Percentiles rank a stretch among this genome's conserved stretches.
Evolutionary conservation across 2,113 vertebrate genomes (phyloP).

Genomic region (Eleginops maclovinus): DNA sequence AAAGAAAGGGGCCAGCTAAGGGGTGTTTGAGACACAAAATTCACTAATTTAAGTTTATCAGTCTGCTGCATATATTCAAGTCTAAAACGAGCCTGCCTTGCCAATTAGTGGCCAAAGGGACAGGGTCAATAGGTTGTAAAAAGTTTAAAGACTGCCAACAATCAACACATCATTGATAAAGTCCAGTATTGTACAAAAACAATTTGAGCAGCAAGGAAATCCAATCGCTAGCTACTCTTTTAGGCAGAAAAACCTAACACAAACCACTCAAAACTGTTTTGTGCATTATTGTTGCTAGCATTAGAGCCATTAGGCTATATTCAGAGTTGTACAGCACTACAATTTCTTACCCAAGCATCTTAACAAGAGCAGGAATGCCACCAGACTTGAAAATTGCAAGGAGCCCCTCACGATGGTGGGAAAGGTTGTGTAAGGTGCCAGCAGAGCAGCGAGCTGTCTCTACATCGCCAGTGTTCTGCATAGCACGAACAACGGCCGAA

Average conservation of each 20-base stretch:
- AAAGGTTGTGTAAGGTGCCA: constrained; percentile 97
- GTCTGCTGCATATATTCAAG: not conserved
- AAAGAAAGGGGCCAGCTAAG: not conserved
- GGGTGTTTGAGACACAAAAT: not conserved
- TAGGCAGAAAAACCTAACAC: too few relatives aligned
- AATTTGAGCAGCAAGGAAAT: too few relatives aligned
- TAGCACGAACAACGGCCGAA: constrained; percentile 97
- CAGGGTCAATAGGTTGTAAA: not conserved
- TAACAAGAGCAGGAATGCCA: constrained; percentile 97
- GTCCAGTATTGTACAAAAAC: not conserved
- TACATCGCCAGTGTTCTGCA: constrained; percentile 97
- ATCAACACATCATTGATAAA: not conserved
- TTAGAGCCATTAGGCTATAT: too few relatives aligned
- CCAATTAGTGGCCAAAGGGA: not conserved
- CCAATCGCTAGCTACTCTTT: too few relatives aligned
- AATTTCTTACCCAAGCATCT: constrained; percentile 94
- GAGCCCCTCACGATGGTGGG: constrained; percentile 96
- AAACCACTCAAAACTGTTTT: not conserved
- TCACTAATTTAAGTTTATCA: not conserved
- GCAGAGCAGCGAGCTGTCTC: constrained; percentile 98
- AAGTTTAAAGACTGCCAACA: too few relatives aligned
- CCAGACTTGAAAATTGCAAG: constrained; percentile 98
- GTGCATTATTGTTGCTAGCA: not conserved
- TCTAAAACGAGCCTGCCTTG: not conserved
- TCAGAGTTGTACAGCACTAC: not conserved